A percentile compares a stretch with the other conserved stretches of the same genome.
Conservation (phyloP, 2,797 vertebrate species). For the Neoniphon sammara region DNA sequence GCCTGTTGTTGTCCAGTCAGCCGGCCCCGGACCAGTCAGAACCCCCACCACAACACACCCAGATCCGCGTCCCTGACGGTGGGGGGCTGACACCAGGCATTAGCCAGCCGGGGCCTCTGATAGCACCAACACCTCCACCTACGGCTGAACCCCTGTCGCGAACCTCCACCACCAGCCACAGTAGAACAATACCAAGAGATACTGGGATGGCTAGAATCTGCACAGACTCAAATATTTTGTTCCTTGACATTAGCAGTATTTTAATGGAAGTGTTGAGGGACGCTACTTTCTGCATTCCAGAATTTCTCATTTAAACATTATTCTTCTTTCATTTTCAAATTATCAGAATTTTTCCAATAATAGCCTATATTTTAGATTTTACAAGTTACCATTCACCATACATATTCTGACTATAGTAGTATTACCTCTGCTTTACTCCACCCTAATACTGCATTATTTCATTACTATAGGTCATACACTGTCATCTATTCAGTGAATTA, state of each 20-base stretch:
- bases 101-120: conserved; percentile 69
- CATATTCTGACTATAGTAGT: background rate
- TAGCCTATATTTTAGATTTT: background rate
- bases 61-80: conserved; percentile 75
- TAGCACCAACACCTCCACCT: conserved; percentile 74
- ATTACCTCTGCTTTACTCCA: background rate
- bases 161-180: conserved; percentile 38
- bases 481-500: background rate
- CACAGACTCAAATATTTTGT: conserved; percentile 10
- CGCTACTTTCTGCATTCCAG: background rate
- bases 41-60: conserved; percentile 70
- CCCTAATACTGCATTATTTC: background rate
- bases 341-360: background rate
- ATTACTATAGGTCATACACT: conserved; percentile 12
- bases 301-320: background rate
- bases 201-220: conserved; percentile 10
- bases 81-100: conserved; percentile 83
- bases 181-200: background rate
- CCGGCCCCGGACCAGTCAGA: conserved; percentile 71
- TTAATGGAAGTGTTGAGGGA: conserved; percentile 1
- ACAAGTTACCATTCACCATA: background rate
- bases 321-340: background rate
- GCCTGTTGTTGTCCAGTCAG: conserved; percentile 59
- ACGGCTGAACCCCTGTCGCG: conserved; percentile 46
- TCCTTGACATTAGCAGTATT: conserved; percentile 21